Base-by-base conservation (phyloP, 1,140 invertebrate genomes). In the Rhyacophila brunnea region DNA sequence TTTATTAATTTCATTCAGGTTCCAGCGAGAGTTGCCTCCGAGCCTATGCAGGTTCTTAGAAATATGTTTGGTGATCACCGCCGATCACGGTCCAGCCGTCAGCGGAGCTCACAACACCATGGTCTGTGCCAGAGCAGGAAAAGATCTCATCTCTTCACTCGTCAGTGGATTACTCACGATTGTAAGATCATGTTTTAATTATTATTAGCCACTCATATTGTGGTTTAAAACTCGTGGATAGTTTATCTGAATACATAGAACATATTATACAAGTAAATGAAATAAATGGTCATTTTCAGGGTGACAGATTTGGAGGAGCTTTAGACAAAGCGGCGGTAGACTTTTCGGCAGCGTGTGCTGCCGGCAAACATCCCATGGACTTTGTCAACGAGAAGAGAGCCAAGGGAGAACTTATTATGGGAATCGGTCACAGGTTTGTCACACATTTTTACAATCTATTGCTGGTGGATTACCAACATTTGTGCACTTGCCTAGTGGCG, bases 101-200 rank as follows among this genome's bases (percentile, higher is more conserved):
- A 97, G 94, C 6, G 98, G 97, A 13, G 97, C 97, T 0, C 97
- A 99, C 73, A 99, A 99, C 74, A 99, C 97, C 11, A 99, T 99
- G 74, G 98, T 99, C 6, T 98, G 96, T 71, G 96, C 98, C 1
- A 79, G 98, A 61, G 98, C 98, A 43, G 98, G 98, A 14, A 99
- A 99, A 81, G 97, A 99, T 84, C 83, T 99, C 17, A 93, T 99
- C 42, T 99, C 96, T 1, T 96, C 93, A 18, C 93, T 96, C 6
- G 93, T 98, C 35, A 98, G 95, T 64, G 98, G 98, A 20, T 82
- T 99, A 11, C 81, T 99, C 3, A 99, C 98, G 6, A 99, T 99
- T 76, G 93, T 96, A 82, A 88, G 90, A n/a, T n/a, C n/a, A n/a
- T n/a, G n/a, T n/a, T n/a, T n/a, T n/a, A n/a, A n/a, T n/a, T n/a